Evolutionary conservation across 1,140 invertebrate species (phyloP), one percentile per base, ranked within the genome.

Genomic region (Drosophila lini): DNA sequence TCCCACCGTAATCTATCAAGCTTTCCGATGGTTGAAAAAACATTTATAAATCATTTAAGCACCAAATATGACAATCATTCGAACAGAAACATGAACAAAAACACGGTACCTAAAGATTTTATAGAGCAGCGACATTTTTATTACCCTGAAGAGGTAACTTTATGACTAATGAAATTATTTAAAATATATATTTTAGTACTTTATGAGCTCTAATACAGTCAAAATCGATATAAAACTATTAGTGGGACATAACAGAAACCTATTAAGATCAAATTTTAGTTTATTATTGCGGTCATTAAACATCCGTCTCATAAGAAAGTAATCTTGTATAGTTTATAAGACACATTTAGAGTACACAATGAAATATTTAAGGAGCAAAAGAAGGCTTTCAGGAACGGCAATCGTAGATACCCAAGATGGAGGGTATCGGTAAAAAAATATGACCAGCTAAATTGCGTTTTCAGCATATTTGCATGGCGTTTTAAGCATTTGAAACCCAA

Each of bases 31-130:
- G 38, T 32, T 52, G 45, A 34, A 59, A 76, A 75, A 75, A 77
- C 64, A 56, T 77, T 77, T 77, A 77, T 77, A 77, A 77, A 77
- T 77, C 74, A 77, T 77, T 77, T 77, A 77, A 76, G 41, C 74
- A 38, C 62, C 62, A 76, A 69, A 60, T 60, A 77, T 77, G 36
- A 77, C 74, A 77, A 60, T 68, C 40, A 42, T 31, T 77, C 55
- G 63, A 57, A 36, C 22, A 25, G 52, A 42, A 57, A 67, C 32
- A 55, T 40, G 34, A 76, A 55, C 15, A 67, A 44, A 59, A 53
- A 53, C 19, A 36, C 4, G 8, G 15, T 32, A 16, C 6, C 22
- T 1, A n/a, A 10, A 8, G 15, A 28, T 7, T 31, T 36, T 16
- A 19, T 25, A 10, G 13, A 13, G 25, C 11, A 13, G 13, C 28